These are phyloP conservation scores for Lysandra coridon DNA, from an alignment of 2,888 invertebrate species.

Conservation along the genomic window DNA sequence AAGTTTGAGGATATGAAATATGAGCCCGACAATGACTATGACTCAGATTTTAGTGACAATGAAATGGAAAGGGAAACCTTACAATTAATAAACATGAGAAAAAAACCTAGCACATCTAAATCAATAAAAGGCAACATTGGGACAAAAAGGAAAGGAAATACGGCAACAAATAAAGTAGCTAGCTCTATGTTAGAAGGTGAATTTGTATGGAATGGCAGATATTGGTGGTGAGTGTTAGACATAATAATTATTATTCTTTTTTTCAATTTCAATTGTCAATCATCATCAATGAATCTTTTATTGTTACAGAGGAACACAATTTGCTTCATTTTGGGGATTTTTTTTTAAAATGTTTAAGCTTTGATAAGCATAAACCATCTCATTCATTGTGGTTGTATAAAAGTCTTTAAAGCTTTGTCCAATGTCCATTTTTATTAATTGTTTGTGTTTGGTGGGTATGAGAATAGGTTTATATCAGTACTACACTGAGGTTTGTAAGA, in stretches of 20 bases:
- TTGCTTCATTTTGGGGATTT: not conserved
- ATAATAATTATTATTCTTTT: not conserved
- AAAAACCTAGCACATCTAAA: conserved; percentile 35
- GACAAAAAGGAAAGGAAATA: conserved; percentile 40
- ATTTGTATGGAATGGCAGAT: conserved; percentile 65
- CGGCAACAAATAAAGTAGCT: conserved; percentile 56
- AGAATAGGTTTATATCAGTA: not conserved
- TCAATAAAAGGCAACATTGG: conserved; percentile 38
- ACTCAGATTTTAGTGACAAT: conserved; percentile 38
- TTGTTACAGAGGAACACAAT: conserved; percentile 7
- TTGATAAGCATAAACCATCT: not conserved
- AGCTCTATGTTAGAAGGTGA: conserved; percentile 68
- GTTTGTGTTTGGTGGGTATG: not conserved
- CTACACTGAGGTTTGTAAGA: not conserved
- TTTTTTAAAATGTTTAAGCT: too few species aligned
- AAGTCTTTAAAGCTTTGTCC: conserved; percentile 1
- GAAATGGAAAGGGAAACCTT: conserved; percentile 31
- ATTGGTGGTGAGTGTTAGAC: conserved; percentile 65
- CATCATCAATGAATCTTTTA: not conserved
- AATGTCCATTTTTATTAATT: not conserved
- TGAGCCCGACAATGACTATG: conserved; percentile 11
- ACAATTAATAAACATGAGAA: conserved; percentile 36
- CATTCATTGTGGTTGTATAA: not conserved
- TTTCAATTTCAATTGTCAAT: not conserved
- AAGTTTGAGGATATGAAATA: conserved; percentile 37